Conservation (phyloP, 2,888 invertebrate genomes). For the Pristionchus maxplancki region DNA sequence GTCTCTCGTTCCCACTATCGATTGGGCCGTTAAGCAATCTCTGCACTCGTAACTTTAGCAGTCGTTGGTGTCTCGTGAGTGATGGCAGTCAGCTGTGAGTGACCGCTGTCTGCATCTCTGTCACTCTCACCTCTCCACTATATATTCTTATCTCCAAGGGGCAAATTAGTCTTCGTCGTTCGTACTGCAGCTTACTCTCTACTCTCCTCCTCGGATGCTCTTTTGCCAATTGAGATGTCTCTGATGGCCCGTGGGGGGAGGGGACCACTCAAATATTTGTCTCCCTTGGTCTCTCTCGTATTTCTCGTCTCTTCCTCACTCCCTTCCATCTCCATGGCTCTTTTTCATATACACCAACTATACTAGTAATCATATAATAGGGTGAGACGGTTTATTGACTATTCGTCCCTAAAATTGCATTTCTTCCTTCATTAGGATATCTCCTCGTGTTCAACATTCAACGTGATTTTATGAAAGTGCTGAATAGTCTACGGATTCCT, state of each 20-base stretch:
- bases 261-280: constrained; percentile 25
- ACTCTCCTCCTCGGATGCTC: not conserved
- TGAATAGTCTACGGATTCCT: not conserved
- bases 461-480: not conserved
- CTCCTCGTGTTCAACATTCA: constrained; percentile 4
- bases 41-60: not conserved
- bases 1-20: not conserved
- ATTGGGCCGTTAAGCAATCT: too few species aligned
- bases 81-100: constrained; percentile 18
- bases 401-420: not conserved
- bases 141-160: not conserved
- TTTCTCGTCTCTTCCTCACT: not conserved
- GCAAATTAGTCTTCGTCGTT: constrained; percentile 6
- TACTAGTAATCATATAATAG: not conserved
- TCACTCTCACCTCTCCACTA: not conserved
- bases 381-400: not conserved
- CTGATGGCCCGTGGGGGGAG: not conserved
- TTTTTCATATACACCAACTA: constrained; percentile 11
- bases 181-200: not conserved
- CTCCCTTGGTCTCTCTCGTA: constrained; percentile 23
- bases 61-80: not conserved
- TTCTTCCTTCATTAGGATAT: constrained; percentile 4
- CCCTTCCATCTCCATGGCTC: not conserved
- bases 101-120: not conserved
- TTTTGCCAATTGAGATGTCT: constrained; percentile 33